These are phyloP conservation scores for Cataglyphis livida DNA, from an alignment of 2,888 invertebrate species.

Conservation along the genomic window DNA sequence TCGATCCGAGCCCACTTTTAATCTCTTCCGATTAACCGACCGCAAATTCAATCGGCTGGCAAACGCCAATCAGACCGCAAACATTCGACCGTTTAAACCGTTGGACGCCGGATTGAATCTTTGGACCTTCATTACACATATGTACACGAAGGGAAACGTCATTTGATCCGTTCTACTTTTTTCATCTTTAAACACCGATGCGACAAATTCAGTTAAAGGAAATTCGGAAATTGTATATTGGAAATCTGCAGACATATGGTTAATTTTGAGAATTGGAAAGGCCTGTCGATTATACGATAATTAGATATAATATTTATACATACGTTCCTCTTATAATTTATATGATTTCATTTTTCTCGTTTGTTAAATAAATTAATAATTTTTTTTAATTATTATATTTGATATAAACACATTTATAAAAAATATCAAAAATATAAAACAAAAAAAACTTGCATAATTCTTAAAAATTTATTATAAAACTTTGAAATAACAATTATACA, in stretches of 20 bases:
- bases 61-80: conserved; percentile 61
- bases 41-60: conserved; percentile 55
- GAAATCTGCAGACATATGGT: not conserved
- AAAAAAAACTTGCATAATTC: not conserved
- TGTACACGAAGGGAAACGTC: conserved; percentile 21
- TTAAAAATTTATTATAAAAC: too few species aligned
- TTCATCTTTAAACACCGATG: conserved; percentile 27
- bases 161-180: conserved; percentile 22
- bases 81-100: conserved; percentile 75
- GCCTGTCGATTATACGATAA: not conserved
- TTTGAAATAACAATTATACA: not conserved
- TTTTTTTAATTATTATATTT: not conserved
- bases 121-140: conserved; percentile 50
- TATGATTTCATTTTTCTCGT: not conserved
- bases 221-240: conserved; percentile 29
- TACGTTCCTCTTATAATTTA: not conserved
- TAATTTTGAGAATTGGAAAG: not conserved
- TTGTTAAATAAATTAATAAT: not conserved
- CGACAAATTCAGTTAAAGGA: conserved; percentile 34
- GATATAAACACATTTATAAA: not conserved
- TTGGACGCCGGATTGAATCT: conserved; percentile 57
- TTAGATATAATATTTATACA: not conserved
- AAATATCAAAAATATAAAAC: not conserved
- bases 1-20: conserved; percentile 72
- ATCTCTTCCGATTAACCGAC: conserved; percentile 74